phyloP scores from a whole-genome alignment of 2,888 invertebrate species.

The Drosophila planitibia region DNA sequence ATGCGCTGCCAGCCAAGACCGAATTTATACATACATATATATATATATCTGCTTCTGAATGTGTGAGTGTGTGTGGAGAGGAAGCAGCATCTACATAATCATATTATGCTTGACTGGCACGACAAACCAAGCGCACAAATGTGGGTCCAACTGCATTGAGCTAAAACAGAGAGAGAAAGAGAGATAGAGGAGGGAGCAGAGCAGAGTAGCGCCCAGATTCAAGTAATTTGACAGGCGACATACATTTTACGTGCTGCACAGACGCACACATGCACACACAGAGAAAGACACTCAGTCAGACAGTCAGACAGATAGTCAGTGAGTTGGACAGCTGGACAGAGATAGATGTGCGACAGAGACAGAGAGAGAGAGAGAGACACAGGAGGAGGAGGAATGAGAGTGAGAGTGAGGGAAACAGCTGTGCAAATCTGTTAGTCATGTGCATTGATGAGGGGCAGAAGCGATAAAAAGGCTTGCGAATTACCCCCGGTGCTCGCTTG shows the following conservation, averaged over 20 bases:
- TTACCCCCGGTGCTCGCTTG: constrained; percentile 24
- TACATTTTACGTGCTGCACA: constrained; percentile 71
- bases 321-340: constrained; percentile 23
- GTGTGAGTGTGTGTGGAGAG: constrained; percentile 29
- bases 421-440: constrained; percentile 77
- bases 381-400: not conserved
- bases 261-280: constrained; percentile 15
- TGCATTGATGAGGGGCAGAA: constrained; percentile 78
- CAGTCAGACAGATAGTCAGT: constrained; percentile 21
- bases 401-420: constrained; percentile 57
- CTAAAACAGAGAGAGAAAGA: constrained; percentile 26
- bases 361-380: constrained; percentile 49
- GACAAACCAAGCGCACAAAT: constrained; percentile 79
- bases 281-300: constrained; percentile 22
- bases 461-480: constrained; percentile 78
- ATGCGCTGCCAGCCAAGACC: constrained; percentile 32
- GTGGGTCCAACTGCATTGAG: constrained; percentile 77
- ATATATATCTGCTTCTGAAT: constrained; percentile 5
- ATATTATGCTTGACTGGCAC: constrained; percentile 80
- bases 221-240: constrained; percentile 81
- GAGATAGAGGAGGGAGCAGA: constrained; percentile 9
- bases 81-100: constrained; percentile 74
- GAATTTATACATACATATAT: constrained; percentile 15
- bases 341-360: constrained; percentile 2
- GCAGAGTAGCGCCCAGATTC: constrained; percentile 64